Evolutionary conservation across 2,113 vertebrate genomes (phyloP).

Genomic region (Meleagris gallopavo): DNA sequence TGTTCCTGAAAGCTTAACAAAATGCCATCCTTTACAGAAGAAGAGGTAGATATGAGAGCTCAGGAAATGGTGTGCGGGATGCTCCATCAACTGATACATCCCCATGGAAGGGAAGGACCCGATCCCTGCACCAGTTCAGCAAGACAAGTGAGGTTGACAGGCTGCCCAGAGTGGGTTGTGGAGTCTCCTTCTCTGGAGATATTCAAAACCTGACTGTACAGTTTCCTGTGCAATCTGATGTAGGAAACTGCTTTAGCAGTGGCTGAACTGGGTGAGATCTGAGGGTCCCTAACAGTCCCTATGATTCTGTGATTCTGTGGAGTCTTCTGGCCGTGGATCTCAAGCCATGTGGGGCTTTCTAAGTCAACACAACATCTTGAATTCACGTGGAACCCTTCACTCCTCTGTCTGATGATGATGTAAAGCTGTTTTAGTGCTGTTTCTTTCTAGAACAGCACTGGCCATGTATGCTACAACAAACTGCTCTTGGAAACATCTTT

Average conservation of each 20-base stretch:
- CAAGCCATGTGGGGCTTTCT: background rate
- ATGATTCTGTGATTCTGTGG: background rate
- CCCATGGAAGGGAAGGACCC: background rate
- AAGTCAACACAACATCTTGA: background rate
- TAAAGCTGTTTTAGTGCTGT: background rate
- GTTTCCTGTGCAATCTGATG: background rate
- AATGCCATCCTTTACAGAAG: background rate
- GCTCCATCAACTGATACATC: background rate
- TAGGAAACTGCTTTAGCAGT: no score
- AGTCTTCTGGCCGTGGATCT: background rate
- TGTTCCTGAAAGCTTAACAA: conserved; percentile 22
- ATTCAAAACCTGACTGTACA: background rate
- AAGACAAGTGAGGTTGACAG: background rate
- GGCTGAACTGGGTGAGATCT: background rate
- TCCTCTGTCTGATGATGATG: background rate
- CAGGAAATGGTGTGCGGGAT: background rate
- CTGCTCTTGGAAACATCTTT: background rate
- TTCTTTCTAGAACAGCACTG: background rate
- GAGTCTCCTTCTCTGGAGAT: background rate
- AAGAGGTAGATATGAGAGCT: background rate
- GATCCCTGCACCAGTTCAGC: background rate
- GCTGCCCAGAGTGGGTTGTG: background rate
- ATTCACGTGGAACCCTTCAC: background rate
- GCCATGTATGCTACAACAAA: background rate
- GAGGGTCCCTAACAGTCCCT: background rate